Conservation (phyloP, 2,888 invertebrate species). For the Alloscopus bannaensis region DNA sequence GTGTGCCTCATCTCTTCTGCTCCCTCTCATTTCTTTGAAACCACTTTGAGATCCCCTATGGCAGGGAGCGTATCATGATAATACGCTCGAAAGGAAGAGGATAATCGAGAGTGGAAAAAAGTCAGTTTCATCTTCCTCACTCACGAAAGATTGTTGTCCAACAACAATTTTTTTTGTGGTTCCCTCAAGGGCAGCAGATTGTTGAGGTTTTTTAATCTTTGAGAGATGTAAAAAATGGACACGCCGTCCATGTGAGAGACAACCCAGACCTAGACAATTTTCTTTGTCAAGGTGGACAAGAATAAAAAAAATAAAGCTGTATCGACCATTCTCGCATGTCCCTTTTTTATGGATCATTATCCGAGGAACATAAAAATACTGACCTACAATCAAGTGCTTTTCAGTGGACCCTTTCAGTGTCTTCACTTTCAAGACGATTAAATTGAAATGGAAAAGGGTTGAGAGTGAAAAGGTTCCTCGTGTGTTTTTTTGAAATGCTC, state of each 20-base stretch:
- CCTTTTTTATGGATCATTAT: not conserved
- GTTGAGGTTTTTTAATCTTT: conserved; percentile 7
- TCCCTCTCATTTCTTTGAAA: too few species aligned
- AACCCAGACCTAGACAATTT: conserved; percentile 52
- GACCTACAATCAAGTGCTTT: conserved; percentile 34
- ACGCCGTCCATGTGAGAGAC: not conserved
- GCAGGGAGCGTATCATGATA: too few species aligned
- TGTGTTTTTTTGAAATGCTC: not conserved
- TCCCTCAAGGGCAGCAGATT: conserved; percentile 34
- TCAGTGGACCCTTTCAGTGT: conserved; percentile 7
- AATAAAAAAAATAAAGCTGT: conserved; percentile 7
- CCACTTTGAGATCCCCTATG: too few species aligned
- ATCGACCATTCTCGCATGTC: not conserved
- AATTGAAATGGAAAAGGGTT: conserved; percentile 11
- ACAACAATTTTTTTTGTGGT: conserved; percentile 40
- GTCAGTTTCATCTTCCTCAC: conserved; percentile 27
- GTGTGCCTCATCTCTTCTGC: too few species aligned
- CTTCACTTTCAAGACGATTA: too few species aligned
- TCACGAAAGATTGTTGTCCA: conserved; percentile 51
- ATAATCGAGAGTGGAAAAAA: not conserved
- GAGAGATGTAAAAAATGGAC: conserved; percentile 29
- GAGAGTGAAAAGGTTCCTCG: conserved; percentile 11
- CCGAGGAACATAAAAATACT: conserved; percentile 23
- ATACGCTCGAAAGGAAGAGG: not conserved
- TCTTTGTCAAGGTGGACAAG: conserved; percentile 58